These are phyloP conservation scores for Danionella dracula DNA, from an alignment of 2,797 vertebrate species.

Conservation along the genomic window DNA sequence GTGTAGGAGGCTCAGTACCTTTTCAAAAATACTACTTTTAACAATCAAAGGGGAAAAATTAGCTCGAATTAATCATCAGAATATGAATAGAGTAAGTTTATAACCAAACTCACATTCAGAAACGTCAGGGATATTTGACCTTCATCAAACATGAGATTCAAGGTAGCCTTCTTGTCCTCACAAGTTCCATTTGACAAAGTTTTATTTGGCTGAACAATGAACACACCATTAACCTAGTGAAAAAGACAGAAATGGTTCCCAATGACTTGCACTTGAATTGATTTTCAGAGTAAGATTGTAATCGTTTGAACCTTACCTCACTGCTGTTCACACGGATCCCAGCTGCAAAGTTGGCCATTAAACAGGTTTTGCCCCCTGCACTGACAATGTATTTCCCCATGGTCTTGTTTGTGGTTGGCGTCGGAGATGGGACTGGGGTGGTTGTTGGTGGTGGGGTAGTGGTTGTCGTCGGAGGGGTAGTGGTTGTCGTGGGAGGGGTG, in stretches of 20 bases:
- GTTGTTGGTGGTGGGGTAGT: not conserved
- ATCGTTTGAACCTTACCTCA: constrained; percentile 50
- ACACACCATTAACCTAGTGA: constrained; percentile 49
- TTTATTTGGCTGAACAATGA: constrained; percentile 49
- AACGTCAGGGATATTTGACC: constrained; percentile 56
- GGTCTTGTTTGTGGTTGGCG: constrained; percentile 36
- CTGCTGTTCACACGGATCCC: constrained; percentile 49
- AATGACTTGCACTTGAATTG: not conserved
- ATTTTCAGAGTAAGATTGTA: too few species aligned
- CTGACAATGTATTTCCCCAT: constrained; percentile 52
- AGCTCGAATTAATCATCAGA: too few species aligned
- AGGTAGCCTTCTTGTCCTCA: accelerated
- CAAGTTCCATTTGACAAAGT: not conserved
- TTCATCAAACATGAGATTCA: constrained; percentile 46
- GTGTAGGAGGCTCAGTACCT: too few species aligned
- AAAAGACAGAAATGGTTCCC: not conserved
- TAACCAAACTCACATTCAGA: constrained; percentile 54
- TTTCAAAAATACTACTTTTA: too few species aligned
- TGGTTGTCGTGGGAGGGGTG: not conserved
- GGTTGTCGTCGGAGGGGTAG: not conserved
- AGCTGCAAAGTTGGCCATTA: constrained; percentile 51
- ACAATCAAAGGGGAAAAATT: too few species aligned
- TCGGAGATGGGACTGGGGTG: constrained; percentile 34
- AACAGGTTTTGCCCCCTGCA: constrained; percentile 1
- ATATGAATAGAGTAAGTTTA: too few species aligned